Evolutionary conservation across 2,888 invertebrate species (phyloP).

Genomic region (Malachius bipustulatus): DNA sequence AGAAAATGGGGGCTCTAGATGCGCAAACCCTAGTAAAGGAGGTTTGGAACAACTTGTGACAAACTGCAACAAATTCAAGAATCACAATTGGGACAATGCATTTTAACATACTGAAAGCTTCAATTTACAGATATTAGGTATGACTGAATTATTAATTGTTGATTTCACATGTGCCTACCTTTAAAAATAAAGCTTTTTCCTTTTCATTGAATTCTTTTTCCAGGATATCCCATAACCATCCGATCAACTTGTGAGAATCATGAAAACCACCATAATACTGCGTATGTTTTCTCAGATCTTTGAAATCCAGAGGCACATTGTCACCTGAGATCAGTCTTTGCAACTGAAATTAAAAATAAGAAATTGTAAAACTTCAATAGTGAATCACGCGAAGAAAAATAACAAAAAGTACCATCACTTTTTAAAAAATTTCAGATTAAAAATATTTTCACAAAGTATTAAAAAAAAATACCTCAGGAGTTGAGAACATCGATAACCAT

Average conservation of each 20-base stretch:
- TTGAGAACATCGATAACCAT: conserved; percentile 89
- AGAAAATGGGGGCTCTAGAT: conserved; percentile 94
- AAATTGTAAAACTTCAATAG: conserved; percentile 2
- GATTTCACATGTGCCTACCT: conserved; percentile 50
- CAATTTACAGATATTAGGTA: too few species aligned
- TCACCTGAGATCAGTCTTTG: conserved; percentile 94
- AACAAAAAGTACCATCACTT: too few species aligned
- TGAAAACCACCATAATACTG: conserved; percentile 99
- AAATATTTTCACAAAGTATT: background rate
- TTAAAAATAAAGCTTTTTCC: conserved; percentile 88
- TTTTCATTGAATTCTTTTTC: conserved; percentile 87
- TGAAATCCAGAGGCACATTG: conserved; percentile 82
- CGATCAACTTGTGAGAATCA: conserved; percentile 91
- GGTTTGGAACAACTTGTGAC: conserved; percentile 92
- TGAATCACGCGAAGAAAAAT: conserved; percentile 2
- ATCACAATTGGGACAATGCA: conserved; percentile 3
- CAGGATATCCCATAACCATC: conserved; percentile 98
- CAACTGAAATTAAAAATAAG: conserved; percentile 41
- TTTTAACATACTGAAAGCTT: too few species aligned
- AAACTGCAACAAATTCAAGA: conserved; percentile 27
- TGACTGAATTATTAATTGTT: conserved; percentile 2
- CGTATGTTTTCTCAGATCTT: conserved; percentile 78
- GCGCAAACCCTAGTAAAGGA: conserved; percentile 89
- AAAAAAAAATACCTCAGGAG: conserved; percentile 61
- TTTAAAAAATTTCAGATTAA: background rate